Base-by-base conservation (phyloP, 2,797 vertebrate genomes). In the Bufotes viridis region DNA sequence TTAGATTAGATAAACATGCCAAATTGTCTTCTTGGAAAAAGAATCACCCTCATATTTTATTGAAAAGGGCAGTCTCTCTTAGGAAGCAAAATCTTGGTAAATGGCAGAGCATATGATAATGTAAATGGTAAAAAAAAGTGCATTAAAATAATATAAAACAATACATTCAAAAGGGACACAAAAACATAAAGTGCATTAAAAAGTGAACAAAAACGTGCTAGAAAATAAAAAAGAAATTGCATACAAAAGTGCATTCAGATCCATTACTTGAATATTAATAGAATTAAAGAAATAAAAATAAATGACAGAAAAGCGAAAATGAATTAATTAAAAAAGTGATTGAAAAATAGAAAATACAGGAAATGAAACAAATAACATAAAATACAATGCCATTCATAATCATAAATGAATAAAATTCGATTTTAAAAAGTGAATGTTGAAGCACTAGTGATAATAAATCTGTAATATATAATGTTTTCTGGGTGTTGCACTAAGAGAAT, bases 1-100 rank as follows among this genome's bases (percentile, higher is more conserved):
- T 63, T 87, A 75, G 80, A 82, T 84, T 72, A 84, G 65, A 84
- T 88, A 53, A 72, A 72, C 65, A 29, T 24, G 75, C 55, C 53
- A 79, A 80, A 57, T 80, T 80, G 51, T 60, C 57, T 70, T 88
- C 58, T 82, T 29, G 42, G 70, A 78, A 78, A 49, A 76, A 42
- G 29, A 65, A 55, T 81, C 60, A 29, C 65, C 81, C 65, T 69
- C 53, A 15, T 81, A 17, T 74, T 65, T 80, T 87, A 57, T 83
- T 74, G 55, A 58, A 70, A 42, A 26, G 78, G 80, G 78, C 24
- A 63, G 57, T 49, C 63, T 82, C 78, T 58, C 61, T 4, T 42
- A 34, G 34, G 49, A 79, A 11, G 74, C 42, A 53, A 42, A 20
- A 70, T 74, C 78, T 26, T 15, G 15, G 53, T 55, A 60, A 61